A percentile compares a stretch with the other conserved stretches of the same genome.
phyloP scores from a whole-genome alignment of 2,113 vertebrate genomes.

The Myiagra hebetior region DNA sequence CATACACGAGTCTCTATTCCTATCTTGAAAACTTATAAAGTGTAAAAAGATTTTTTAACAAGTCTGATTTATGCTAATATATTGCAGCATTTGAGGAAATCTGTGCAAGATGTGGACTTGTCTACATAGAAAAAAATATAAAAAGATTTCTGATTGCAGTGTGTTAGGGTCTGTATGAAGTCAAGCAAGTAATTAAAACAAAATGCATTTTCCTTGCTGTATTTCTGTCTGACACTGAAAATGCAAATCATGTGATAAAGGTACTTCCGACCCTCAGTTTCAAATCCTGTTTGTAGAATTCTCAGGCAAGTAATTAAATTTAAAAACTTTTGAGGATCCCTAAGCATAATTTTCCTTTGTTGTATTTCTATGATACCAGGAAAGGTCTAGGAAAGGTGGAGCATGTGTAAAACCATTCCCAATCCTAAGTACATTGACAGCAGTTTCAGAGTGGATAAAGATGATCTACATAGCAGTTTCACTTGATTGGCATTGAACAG shows the following conservation, averaged over 20 bases:
- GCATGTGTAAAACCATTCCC: neutral
- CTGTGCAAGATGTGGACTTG: neutral
- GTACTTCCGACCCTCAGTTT: neutral
- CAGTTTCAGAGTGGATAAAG: neutral
- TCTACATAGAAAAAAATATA: neutral
- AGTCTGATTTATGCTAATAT: neutral
- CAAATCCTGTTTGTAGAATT: neutral
- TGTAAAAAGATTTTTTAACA: neutral
- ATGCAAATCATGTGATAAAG: neutral
- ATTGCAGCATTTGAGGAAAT: neutral
- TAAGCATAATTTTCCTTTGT: neutral
- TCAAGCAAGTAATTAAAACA: neutral
- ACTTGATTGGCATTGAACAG: neutral
- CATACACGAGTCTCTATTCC: neutral
- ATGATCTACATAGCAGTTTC: neutral
- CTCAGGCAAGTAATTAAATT: neutral
- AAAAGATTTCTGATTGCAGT: neutral
- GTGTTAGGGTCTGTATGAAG: neutral
- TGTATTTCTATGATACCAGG: neutral
- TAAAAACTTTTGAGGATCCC: neutral
- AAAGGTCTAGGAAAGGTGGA: neutral
- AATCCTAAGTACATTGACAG: neutral
- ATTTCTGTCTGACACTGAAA: neutral
- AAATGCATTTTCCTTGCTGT: neutral
- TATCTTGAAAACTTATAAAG: neutral